A percentile compares a stretch with the other conserved stretches of the same genome.
phyloP scores from a whole-genome alignment of 2,888 invertebrate species.

The Dasypolia templi region DNA sequence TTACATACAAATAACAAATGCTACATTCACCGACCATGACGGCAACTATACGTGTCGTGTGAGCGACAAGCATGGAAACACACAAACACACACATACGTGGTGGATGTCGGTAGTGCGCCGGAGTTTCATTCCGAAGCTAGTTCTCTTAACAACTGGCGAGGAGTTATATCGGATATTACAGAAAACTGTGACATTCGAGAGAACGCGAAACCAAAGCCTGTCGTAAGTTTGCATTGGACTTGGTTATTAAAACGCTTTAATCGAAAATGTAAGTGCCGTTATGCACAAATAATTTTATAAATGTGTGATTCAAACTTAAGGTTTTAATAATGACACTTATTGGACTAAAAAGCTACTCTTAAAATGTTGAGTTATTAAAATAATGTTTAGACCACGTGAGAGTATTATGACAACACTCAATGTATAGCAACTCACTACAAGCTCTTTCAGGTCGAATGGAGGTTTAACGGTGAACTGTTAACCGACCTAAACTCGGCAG shows the following conservation, averaged over 20 bases:
- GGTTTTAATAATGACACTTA: not conserved
- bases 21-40: conserved; percentile 22
- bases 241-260: too few relatives aligned
- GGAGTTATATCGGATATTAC: conserved; percentile 41
- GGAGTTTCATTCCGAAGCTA: not conserved
- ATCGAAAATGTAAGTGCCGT: too few relatives aligned
- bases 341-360: not conserved
- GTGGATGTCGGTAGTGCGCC: conserved; percentile 62
- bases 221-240: conserved; percentile 50
- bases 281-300: too few relatives aligned
- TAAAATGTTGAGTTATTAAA: not conserved
- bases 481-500: not conserved
- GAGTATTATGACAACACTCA: not conserved
- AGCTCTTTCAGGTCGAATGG: conserved; percentile 56
- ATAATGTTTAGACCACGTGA: not conserved
- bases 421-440: not conserved
- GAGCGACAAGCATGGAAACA: conserved; percentile 53
- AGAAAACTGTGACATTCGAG: conserved; percentile 33
- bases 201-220: conserved; percentile 36
- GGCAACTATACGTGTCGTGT: conserved; percentile 68
- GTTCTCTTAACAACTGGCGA: conserved; percentile 38
- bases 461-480: conserved; percentile 55
- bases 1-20: conserved; percentile 26
- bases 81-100: conserved; percentile 55
- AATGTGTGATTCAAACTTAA: not conserved